These are phyloP conservation scores for Mus pahari DNA, from an alignment of 2,113 vertebrate species.

Conservation along the genomic window DNA sequence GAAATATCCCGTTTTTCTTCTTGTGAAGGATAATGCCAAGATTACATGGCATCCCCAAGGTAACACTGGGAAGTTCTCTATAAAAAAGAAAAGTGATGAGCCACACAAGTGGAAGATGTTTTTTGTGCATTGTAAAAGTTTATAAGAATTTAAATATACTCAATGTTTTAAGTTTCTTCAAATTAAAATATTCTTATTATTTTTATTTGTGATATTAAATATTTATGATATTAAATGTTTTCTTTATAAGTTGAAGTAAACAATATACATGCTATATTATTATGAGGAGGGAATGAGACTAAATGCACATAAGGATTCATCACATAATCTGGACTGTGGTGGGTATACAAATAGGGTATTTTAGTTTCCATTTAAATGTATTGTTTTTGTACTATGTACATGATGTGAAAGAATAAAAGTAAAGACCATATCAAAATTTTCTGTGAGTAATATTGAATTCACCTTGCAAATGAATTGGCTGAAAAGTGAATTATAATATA, in stretches of 20 bases:
- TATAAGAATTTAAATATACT: not conserved
- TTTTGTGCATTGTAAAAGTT: not conserved
- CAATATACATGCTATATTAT: not conserved
- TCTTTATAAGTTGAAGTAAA: not conserved
- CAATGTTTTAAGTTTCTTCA: not conserved
- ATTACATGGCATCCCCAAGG: not conserved
- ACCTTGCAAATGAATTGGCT: constrained; percentile 8
- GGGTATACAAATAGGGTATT: not conserved
- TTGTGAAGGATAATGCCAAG: not conserved
- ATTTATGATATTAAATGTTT: not conserved
- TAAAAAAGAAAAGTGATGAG: not conserved
- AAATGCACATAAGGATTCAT: not conserved
- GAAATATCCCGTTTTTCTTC: not conserved
- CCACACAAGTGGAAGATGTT: not conserved
- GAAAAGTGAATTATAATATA: not conserved
- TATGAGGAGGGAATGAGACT: not conserved
- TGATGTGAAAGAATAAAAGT: not conserved
- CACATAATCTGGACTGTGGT: not conserved
- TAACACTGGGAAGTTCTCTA: not conserved
- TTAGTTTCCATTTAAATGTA: constrained; percentile 27
- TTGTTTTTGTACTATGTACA: not conserved
- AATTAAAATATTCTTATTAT: constrained; percentile 33
- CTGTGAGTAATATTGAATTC: not conserved
- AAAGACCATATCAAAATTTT: not conserved
- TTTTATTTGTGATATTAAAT: constrained; percentile 28